Evolutionary conservation across 2,888 invertebrate genomes (phyloP).

Genomic region (Caenorhabditis macrosperma): DNA sequence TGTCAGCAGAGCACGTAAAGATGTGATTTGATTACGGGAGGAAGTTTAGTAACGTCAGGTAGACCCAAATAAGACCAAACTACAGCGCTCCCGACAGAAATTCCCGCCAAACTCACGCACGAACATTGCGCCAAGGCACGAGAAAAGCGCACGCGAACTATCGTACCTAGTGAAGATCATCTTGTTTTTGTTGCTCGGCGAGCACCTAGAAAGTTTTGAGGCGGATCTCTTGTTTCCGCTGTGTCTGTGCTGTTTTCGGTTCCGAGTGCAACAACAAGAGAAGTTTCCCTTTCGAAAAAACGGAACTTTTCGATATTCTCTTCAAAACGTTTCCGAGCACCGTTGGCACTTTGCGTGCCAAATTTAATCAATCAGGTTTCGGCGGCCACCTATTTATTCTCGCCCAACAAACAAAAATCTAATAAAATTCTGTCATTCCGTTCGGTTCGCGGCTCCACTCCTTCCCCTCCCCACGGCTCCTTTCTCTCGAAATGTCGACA

Average conservation of each 20-base stretch:
- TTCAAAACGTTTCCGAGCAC: background rate
- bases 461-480: background rate
- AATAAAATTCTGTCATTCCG: constrained; percentile 2
- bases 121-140: no score
- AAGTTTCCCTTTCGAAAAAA: background rate
- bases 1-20: background rate
- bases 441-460: background rate
- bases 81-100: no score
- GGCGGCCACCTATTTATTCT: constrained; percentile 1
- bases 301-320: background rate
- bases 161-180: no score
- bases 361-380: background rate
- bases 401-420: constrained; percentile 4
- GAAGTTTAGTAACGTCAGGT: background rate
- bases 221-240: no score
- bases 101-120: no score
- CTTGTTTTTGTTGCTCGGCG: no score
- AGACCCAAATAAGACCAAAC: no score
- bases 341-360: constrained; percentile 5
- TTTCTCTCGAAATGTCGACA: background rate
- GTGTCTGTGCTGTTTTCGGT: no score
- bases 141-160: background rate
- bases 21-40: background rate
- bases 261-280: no score
- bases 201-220: no score